A percentile compares a stretch with the other conserved stretches of the same genome.
Evolutionary conservation across 2,113 vertebrate species (phyloP).

Genomic region (Peromyscus californicus): DNA sequence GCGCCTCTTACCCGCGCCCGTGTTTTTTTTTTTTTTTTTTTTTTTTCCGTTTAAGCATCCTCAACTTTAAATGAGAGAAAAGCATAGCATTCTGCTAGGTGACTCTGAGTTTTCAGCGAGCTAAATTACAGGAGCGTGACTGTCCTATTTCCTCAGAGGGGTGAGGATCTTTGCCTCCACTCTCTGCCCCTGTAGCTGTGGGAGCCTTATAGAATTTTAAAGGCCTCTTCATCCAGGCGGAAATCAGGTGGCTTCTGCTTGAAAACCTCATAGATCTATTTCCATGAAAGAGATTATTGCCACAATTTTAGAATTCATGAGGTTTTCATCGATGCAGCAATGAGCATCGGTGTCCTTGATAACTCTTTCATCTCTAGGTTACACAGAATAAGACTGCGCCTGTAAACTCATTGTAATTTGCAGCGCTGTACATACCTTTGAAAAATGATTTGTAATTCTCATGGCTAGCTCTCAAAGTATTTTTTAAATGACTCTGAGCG

Average conservation of each 20-base stretch:
- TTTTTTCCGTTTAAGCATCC: not conserved
- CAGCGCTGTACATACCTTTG: slow-evolving; percentile 79
- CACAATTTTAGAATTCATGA: slow-evolving; percentile 70
- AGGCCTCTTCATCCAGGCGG: slow-evolving; percentile 58
- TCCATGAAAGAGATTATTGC: slow-evolving; percentile 68
- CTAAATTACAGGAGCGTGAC: not conserved
- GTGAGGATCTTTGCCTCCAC: not conserved
- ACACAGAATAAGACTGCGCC: slow-evolving; percentile 69
- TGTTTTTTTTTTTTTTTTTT: not conserved
- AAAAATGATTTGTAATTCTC: slow-evolving; percentile 82
- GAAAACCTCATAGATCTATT: slow-evolving; percentile 71
- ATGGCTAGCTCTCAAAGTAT: slow-evolving; percentile 79
- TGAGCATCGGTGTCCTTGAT: slow-evolving; percentile 79
- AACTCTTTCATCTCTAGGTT: slow-evolving; percentile 81
- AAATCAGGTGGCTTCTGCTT: slow-evolving; percentile 68
- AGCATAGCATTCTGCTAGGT: not conserved
- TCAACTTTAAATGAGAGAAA: slow-evolving; percentile 6
- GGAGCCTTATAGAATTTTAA: not conserved
- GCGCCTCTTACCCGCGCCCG: not conserved
- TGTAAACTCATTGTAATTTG: slow-evolving; percentile 83
- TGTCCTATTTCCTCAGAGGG: not conserved
- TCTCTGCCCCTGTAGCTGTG: not conserved
- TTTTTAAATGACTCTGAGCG: slow-evolving; percentile 80
- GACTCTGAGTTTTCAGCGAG: not conserved
- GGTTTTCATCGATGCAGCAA: slow-evolving; percentile 64